phyloP scores from a whole-genome alignment of 2,113 vertebrate species.

The Chaetops frenatus region DNA sequence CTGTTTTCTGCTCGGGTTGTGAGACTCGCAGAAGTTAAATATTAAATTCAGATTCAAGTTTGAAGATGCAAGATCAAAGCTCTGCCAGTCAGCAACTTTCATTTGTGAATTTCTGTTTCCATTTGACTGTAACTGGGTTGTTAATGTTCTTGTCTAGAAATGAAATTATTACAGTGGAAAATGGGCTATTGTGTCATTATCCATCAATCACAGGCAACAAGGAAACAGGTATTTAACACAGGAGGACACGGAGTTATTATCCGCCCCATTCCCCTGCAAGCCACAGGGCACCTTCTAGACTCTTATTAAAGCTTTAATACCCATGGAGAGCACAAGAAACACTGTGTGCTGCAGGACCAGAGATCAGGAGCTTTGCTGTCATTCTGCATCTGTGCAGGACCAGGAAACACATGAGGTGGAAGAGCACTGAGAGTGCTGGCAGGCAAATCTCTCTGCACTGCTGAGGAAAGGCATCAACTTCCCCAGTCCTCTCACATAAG shows the following conservation, averaged over 20 bases:
- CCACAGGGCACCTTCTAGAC: not conserved
- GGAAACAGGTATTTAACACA: conserved; percentile 28
- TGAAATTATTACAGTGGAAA: conserved; percentile 7
- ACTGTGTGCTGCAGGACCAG: not conserved
- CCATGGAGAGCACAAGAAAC: not conserved
- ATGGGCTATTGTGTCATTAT: not conserved
- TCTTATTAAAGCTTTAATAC: conserved; percentile 23
- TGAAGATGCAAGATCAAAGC: not conserved
- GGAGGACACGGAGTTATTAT: not conserved
- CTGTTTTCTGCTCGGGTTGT: not conserved
- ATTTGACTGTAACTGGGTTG: not conserved
- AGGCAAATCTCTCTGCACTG: not conserved
- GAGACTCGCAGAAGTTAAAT: not conserved
- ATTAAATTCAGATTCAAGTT: not conserved
- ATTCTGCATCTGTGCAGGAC: not conserved
- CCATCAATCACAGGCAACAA: not conserved
- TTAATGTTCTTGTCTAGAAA: conserved; percentile 3
- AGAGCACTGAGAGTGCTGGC: not conserved
- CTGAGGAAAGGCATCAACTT: not conserved
- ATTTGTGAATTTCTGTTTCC: not conserved
- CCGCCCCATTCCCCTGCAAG: not conserved
- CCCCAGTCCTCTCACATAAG: rapidly evolving
- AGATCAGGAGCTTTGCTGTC: not conserved
- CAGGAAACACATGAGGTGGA: not conserved
- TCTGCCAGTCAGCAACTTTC: not conserved